phyloP scores from a whole-genome alignment of 1,140 invertebrate genomes.

The Aphelenchoides besseyi region DNA sequence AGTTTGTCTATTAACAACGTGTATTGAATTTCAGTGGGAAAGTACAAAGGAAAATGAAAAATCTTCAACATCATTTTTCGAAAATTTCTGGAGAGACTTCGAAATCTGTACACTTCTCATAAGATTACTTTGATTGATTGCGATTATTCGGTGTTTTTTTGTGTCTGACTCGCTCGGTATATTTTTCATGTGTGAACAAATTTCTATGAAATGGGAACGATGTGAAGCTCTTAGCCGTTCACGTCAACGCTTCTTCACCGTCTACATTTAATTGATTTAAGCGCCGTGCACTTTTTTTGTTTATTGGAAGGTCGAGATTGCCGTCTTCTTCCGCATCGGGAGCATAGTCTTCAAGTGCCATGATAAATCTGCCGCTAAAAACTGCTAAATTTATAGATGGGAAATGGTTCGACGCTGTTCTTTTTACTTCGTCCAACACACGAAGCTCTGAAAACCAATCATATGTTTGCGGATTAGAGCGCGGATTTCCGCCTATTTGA shows the following conservation, averaged over 20 bases:
- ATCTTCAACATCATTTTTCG: no score
- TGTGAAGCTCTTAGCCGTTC: background rate
- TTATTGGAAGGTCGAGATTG: no score
- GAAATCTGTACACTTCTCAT: no score
- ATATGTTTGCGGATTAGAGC: background rate
- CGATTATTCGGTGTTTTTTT: no score
- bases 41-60: no score
- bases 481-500: background rate
- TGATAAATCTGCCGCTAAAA: background rate
- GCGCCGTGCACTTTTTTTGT: constrained; percentile 5
- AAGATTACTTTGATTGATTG: no score
- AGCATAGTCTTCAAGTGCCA: no score
- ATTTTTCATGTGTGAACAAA: no score
- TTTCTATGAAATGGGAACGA: no score
- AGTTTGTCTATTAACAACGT: background rate
- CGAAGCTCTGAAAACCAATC: background rate
- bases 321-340: no score
- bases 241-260: background rate
- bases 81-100: no score
- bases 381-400: background rate
- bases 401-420: background rate
- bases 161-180: no score
- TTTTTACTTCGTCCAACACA: background rate
- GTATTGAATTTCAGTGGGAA: constrained; percentile 2
- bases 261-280: background rate